Percentiles rank a stretch among this genome's conserved stretches.
These are phyloP conservation scores for Forpus xanthops DNA, from an alignment of 2,797 vertebrate species.

Conservation along the genomic window DNA sequence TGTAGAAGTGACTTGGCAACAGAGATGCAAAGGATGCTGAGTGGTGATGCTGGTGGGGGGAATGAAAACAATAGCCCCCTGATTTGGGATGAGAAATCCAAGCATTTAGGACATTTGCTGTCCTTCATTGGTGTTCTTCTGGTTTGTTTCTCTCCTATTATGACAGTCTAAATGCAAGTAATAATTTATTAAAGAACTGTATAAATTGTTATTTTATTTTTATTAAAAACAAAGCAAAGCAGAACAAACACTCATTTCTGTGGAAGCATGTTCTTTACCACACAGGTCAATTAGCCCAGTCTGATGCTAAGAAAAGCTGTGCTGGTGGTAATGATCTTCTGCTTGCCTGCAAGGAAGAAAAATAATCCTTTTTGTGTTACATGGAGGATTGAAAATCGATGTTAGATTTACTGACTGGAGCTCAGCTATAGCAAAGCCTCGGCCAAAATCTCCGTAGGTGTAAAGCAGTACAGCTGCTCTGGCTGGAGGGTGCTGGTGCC, in stretches of 20 bases:
- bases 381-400: conserved; percentile 50
- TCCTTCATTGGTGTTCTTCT: neutral
- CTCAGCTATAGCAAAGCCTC: conserved; percentile 9
- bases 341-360: neutral
- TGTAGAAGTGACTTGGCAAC: neutral
- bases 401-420: neutral
- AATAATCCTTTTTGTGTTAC: neutral
- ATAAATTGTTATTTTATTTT: neutral
- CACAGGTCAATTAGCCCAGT: neutral
- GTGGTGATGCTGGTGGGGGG: neutral
- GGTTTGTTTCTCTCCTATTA: neutral
- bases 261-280: neutral
- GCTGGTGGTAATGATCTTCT: neutral
- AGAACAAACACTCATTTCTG: neutral
- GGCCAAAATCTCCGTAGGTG: neutral
- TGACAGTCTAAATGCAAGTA: neutral
- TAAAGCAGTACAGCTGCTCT: neutral
- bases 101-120: neutral
- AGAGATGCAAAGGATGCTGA: neutral
- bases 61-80: neutral
- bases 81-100: neutral
- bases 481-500: neutral
- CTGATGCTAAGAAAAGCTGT: neutral
- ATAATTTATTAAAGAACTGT: neutral
- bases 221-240: neutral